These are phyloP conservation scores for Dendrocincla fuliginosa DNA, from an alignment of 2,797 vertebrate species.

Conservation along the genomic window DNA sequence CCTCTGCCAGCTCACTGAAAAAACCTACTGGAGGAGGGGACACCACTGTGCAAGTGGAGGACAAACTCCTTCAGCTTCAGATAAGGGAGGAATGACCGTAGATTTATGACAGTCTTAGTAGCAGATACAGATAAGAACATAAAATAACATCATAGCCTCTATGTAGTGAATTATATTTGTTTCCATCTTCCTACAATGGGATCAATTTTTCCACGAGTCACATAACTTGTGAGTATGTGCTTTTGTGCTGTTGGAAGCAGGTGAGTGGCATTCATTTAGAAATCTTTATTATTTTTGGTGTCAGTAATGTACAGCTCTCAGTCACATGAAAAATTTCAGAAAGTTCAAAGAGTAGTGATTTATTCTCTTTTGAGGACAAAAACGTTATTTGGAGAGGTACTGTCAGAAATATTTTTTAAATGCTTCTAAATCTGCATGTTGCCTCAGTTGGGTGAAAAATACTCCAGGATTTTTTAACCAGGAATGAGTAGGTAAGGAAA, in stretches of 20 bases:
- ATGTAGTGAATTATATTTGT: neutral
- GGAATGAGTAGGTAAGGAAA: neutral
- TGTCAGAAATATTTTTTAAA: neutral
- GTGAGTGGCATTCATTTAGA: neutral
- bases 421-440: neutral
- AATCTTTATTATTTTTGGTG: neutral
- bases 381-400: neutral
- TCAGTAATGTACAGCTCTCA: neutral
- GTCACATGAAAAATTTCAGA: neutral
- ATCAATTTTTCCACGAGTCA: neutral
- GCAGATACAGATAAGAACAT: neutral
- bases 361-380: neutral
- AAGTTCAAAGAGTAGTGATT: neutral
- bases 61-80: neutral
- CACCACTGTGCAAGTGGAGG: neutral
- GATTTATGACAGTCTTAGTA: neutral
- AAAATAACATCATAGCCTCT: neutral
- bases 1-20: neutral
- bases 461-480: neutral
- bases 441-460: neutral
- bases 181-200: neutral
- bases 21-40: neutral
- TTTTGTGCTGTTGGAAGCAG: neutral
- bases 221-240: neutral
- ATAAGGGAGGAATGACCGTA: neutral